Evolutionary conservation across 1,140 invertebrate genomes (phyloP).

Genomic region (Bombus turneri): DNA sequence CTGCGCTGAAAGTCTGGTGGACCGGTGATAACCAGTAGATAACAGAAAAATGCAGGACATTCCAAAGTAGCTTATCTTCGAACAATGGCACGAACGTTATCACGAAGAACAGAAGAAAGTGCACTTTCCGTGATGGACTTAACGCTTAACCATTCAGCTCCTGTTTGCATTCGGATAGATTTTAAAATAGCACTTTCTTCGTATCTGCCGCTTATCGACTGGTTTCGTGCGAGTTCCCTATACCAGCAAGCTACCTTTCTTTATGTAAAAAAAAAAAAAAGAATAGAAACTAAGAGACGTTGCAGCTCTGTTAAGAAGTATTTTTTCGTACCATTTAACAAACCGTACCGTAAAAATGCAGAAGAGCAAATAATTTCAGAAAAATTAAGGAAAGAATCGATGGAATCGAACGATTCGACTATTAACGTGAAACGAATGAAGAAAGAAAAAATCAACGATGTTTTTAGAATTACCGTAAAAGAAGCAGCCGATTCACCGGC

Average conservation of each 20-base stretch:
- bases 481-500: conserved; percentile 1
- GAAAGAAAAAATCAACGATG: neutral
- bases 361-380: too few relatives aligned
- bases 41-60: conserved; percentile 38
- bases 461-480: conserved; percentile 26
- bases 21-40: conserved; percentile 44
- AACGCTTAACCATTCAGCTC: neutral
- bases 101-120: conserved; percentile 10
- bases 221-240: too few relatives aligned
- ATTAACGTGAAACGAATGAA: neutral
- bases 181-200: neutral
- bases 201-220: neutral
- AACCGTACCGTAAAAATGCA: too few relatives aligned
- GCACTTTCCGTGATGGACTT: neutral
- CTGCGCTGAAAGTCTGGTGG: neutral
- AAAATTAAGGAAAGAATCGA: too few relatives aligned
- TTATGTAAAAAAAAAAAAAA: too few relatives aligned
- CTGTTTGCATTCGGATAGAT: neutral
- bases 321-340: too few relatives aligned
- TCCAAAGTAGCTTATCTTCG: conserved; percentile 38
- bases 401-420: neutral
- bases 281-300: too few relatives aligned
- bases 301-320: too few relatives aligned
- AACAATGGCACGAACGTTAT: conserved; percentile 29
- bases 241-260: too few relatives aligned